Evolutionary conservation across 2,888 invertebrate species (phyloP), one percentile per base, ranked within the genome.

Genomic region (Cephus spinipes): DNA sequence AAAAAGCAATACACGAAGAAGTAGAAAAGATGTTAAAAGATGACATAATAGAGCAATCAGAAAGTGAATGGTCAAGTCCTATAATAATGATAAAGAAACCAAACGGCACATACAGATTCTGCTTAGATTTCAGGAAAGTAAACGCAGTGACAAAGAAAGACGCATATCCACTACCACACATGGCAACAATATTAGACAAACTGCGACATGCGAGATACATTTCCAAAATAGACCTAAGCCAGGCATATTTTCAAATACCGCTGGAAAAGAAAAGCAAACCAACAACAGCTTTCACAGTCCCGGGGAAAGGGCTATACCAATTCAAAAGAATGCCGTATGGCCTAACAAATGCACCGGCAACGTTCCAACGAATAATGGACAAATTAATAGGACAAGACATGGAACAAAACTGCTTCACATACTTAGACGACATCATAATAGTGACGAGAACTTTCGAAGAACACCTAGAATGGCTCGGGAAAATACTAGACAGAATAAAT

Each of bases 271-370:
- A 74, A 11, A 82, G 82, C n/a, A 35, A 81, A 11, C 79, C 81
- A 30, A 80, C 80, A 15, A 88, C 88, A 12, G 87, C 88, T 9
- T 89, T 87, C 74, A 83, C 84, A 0, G 83, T 87, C n/a, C 86
- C 87, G 1, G 80, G 79, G 23, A 71, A 82, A 31, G 87, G 87
- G 11, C 80, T 82, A 80, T 87, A 79, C 76, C 83, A 88, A 12
- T 89, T 89, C 74, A 79, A 71, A 6, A 77, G 82, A 11, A 81
- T 87, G 83, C 87, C 87, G 0, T 87, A 87, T 76, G 76, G 86
- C 79, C 75, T 86, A 81, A 77, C 80, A 82, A 71, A 84, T 74
- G 83, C 82, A 1, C 85, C 87, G 6, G 84, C 86, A 9, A 85
- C 85, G 4, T 87, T 81, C 11, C 83, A 83, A 68, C 69, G 84